phyloP scores from a whole-genome alignment of 2,888 invertebrate genomes.

The Myathropa florea region DNA sequence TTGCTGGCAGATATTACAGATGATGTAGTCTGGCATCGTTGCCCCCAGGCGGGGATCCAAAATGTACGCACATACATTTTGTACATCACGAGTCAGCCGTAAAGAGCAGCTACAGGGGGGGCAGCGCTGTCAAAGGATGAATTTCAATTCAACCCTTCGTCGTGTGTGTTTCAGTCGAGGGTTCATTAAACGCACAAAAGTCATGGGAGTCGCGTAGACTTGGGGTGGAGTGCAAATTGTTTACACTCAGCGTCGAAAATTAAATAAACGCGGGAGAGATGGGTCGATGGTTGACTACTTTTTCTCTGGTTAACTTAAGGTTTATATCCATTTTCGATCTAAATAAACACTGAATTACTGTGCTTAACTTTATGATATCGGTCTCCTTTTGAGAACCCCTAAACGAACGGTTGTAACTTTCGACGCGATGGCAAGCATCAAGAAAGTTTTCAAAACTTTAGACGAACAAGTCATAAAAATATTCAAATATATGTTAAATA shows the following conservation, averaged over 20 bases:
- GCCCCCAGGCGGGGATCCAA: background rate
- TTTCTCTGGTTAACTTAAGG: background rate
- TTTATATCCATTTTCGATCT: background rate
- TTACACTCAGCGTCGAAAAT: background rate
- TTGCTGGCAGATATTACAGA: constrained; percentile 42
- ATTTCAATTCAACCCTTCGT: constrained; percentile 14
- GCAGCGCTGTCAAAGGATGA: background rate
- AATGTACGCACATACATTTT: background rate
- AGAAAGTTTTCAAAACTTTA: background rate
- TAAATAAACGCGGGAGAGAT: background rate
- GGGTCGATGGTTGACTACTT: background rate
- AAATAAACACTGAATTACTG: background rate
- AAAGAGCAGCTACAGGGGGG: background rate
- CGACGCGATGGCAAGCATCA: background rate
- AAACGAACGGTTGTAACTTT: background rate
- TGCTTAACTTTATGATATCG: background rate
- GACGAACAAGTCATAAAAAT: background rate
- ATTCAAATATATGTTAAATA: background rate
- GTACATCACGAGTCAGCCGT: background rate
- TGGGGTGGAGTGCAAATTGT: background rate
- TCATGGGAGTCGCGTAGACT: background rate
- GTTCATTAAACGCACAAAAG: constrained; percentile 15
- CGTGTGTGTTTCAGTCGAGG: constrained; percentile 14
- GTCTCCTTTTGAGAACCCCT: background rate
- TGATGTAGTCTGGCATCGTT: background rate